Evolutionary conservation across 1,140 invertebrate genomes (phyloP).

Genomic region (Zophobas morio): DNA sequence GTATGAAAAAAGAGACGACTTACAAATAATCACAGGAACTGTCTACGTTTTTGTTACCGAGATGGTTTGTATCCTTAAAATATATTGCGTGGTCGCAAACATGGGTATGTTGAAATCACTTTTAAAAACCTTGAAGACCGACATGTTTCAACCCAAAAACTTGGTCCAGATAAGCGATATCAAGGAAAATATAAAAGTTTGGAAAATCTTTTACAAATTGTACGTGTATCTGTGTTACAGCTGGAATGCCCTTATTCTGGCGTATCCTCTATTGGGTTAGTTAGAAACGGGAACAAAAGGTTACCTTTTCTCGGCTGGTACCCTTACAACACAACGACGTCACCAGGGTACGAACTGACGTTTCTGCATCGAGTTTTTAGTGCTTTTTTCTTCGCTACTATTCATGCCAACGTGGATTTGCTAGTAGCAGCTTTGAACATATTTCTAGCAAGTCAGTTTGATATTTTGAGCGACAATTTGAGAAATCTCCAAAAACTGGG

Average conservation of each 20-base stretch:
- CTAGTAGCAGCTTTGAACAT: conserved; percentile 1
- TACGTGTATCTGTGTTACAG: not conserved
- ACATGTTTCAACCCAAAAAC: conserved; percentile 18
- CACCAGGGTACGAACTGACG: not conserved
- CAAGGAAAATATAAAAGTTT: not conserved
- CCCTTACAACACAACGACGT: too few relatives aligned
- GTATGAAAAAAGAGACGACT: not conserved
- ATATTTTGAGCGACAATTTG: conserved; percentile 18
- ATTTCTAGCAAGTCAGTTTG: conserved; percentile 5
- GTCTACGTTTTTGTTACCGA: not conserved
- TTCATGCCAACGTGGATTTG: conserved; percentile 4
- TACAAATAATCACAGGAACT: not conserved
- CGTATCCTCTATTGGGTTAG: too few relatives aligned
- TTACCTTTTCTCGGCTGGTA: too few relatives aligned
- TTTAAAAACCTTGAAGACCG: conserved; percentile 6
- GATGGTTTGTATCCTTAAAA: not conserved
- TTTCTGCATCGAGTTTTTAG: too few relatives aligned
- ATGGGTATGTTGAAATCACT: conserved; percentile 6
- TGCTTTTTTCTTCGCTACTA: not conserved
- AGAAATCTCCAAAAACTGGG: conserved; percentile 11
- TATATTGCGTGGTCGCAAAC: conserved; percentile 8
- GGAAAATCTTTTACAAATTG: not conserved
- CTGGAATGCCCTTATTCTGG: too few relatives aligned
- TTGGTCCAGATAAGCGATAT: not conserved
- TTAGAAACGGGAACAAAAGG: too few relatives aligned